phyloP scores from a whole-genome alignment of 2,888 invertebrate genomes.

The Acanthococcus lagerstroemiae region DNA sequence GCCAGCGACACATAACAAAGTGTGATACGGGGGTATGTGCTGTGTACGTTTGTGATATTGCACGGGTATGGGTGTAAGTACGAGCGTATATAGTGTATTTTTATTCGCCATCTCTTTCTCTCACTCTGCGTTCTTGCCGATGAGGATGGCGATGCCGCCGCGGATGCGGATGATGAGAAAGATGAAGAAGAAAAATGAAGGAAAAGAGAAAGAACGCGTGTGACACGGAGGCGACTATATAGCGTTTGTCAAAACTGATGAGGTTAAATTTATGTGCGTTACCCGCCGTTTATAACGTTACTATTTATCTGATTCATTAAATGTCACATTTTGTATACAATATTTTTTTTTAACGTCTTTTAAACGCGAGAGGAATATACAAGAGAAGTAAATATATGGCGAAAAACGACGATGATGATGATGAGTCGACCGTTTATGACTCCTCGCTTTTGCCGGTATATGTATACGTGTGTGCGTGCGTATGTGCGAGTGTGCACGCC shows the following conservation, averaged over 20 bases:
- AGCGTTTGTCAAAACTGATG: constrained; percentile 28
- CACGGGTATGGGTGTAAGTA: too few species aligned
- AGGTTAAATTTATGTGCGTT: constrained; percentile 18
- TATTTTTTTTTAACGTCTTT: neutral
- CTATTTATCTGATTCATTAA: constrained; percentile 8
- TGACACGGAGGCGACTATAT: too few species aligned
- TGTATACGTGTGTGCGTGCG: neutral
- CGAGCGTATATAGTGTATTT: too few species aligned
- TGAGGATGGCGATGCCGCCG: too few species aligned
- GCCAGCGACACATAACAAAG: too few species aligned
- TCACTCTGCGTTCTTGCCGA: too few species aligned
- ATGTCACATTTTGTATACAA: constrained; percentile 3
- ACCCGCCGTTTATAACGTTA: neutral
- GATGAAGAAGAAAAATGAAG: too few species aligned
- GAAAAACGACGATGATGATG: neutral
- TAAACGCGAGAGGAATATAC: neutral
- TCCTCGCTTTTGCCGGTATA: neutral
- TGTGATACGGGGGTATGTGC: too few species aligned
- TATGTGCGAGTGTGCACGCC: neutral
- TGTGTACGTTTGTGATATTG: too few species aligned
- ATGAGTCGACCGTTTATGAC: neutral
- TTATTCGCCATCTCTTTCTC: too few species aligned
- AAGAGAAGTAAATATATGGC: neutral
- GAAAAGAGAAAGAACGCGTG: too few species aligned
- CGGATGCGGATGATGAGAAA: too few species aligned